Base-by-base conservation (phyloP, 2,113 vertebrate species). In the Hemichromis elongatus region DNA sequence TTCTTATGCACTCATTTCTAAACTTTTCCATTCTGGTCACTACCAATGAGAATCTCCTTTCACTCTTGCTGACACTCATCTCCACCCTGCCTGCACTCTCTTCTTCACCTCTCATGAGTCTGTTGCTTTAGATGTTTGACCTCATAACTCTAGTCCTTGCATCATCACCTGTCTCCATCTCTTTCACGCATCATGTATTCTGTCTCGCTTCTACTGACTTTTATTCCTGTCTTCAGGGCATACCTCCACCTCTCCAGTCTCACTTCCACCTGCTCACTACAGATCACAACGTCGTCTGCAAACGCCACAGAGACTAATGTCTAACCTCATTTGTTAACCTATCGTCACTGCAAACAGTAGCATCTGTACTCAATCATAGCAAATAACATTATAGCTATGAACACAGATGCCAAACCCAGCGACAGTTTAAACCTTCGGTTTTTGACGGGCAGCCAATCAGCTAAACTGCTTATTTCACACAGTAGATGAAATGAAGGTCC, bases 111-210 rank as follows among this genome's bases (percentile, higher is more conserved):
- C 61, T 66, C 61, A 37, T 0, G 61, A 13, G 37, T 42, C n/a
- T 24, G n/a, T 26, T 68, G 63, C 37, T 21, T 42, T 42, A 16
- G 7, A 66, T 40, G n/a, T 16, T 70, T 4, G 37, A 70, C 21
- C 37, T 5, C 66, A 73, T 24, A 42, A 7, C 21, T 42, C 21
- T 45, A 26, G n/a, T 0, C 21, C 7, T 70, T 3, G 0, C 37
- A 45, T 18, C 37, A 45, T 18, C 26, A 70, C 66, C 40, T 18
- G 66, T 26, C 66, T 70, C 63, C 13, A 9, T 9, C 63, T 42
- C 1, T 18, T 50, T 70, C 12, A 70, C 3, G 9, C 2, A 70
- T 63, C 66, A 2, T 66, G 13, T 68, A 68, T 42, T 42, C 37
- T 42, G 35, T 68, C 35, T 40, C 24, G n/a, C 12, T 40, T 68